Base-by-base conservation (phyloP, 2,113 vertebrate genomes). In the Conger conger region DNA sequence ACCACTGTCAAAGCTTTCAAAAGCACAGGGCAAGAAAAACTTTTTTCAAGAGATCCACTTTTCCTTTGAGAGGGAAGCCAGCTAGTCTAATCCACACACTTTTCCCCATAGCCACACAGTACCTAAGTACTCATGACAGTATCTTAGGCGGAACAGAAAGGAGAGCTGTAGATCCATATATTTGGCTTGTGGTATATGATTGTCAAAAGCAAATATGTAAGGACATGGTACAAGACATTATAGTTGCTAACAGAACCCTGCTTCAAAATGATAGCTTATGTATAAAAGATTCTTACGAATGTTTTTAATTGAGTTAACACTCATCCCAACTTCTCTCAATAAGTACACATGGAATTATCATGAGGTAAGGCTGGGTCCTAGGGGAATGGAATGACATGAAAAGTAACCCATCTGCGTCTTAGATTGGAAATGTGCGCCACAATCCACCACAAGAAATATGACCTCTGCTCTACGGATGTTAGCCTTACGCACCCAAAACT, bases 141-240 rank as follows among this genome's bases (percentile, higher is more conserved):
- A 5, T 16, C 18, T 57, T 57, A 57, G n/a, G 13, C 23, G 3
- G 23, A 73, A 73, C 45, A 73, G 9, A 1, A 2, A 73, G 27
- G 8, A 33, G n/a, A 9, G n/a, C 63, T 73, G n/a, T 33, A 73
- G 27, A n/a, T 73, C 57, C 63, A 73, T 54, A 20, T 35, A 23
- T 81, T 81, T 81, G 80, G 50, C 16, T 81, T 81, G 42, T 1
- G 4, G 57, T 33, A 57, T 57, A 54, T 4, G 80, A 81, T 81
- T 81, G 80, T 81, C 80, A 54, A 27, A 81, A 54, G 80, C 45
- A 81, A 45, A 81, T 81, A 54, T n/a, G 50, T 50, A 35, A 78
- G 35, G n/a, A 36, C 27, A 78, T 5, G 15, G 5, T 8, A 78
- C 76, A 38, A 78, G 35, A 37, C 36, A 78, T 23, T 77, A 68